Conservation (phyloP, 2,113 vertebrate species). For the Antennarius striatus region DNA sequence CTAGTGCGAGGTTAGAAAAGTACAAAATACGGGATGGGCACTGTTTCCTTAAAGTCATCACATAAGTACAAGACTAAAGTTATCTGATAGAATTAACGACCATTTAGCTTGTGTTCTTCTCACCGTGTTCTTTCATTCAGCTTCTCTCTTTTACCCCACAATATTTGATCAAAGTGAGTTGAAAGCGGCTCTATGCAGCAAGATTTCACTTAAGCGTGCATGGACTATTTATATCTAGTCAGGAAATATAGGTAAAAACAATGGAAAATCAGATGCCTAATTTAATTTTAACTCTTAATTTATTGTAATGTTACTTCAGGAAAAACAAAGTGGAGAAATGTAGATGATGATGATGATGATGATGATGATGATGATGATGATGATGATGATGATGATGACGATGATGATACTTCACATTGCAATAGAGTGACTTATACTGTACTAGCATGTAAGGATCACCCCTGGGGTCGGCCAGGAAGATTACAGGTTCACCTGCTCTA, state of each 20-base stretch:
- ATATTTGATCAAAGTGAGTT: conserved; percentile 17
- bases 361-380: no score
- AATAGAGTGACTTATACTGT: conserved; percentile 25
- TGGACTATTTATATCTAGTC: not conserved
- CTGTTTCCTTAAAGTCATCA: conserved; percentile 33
- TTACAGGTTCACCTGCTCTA: not conserved
- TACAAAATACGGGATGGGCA: not conserved
- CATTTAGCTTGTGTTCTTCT: conserved; percentile 52
- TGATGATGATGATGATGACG: conserved; percentile 17
- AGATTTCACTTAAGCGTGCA: not conserved
- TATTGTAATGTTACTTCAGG: not conserved
- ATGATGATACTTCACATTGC: conserved; percentile 57
- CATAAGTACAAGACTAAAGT: conserved; percentile 40
- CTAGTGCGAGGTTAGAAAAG: conserved; percentile 7
- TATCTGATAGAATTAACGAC: conserved; percentile 58
- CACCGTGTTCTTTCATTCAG: conserved; percentile 20
- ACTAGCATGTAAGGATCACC: conserved; percentile 17
- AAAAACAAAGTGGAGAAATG: not conserved
- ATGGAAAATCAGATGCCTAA: not conserved
- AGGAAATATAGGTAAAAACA: no score
- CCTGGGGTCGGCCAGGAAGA: conserved; percentile 16
- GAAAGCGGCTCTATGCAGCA: not conserved
- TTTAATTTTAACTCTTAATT: not conserved
- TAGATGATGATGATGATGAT: no score
- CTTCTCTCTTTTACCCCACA: not conserved